Base-by-base conservation (phyloP, 2,888 invertebrate genomes). In the Laothoe populi region DNA sequence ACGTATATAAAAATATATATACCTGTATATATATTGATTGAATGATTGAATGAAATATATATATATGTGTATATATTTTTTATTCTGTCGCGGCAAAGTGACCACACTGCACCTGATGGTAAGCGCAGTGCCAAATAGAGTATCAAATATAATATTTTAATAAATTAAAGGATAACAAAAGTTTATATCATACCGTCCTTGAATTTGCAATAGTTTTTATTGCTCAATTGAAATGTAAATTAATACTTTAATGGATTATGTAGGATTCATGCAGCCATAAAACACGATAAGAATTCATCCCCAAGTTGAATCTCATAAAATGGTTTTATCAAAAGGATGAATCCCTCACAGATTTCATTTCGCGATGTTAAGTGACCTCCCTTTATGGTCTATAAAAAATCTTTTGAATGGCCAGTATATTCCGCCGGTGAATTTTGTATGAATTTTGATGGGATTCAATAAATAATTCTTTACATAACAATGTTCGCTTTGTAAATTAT, bases 321-420 rank as follows among this genome's bases (percentile, higher is more conserved):
- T 23, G 62, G 45, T 48, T 62, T 61, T 45, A 59, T 59, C 59
- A 59, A 31, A 59, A 45, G 59, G 45, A 45, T 45, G 26, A 16
- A 19, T 4, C 31, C 59, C 42, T 26, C 45, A 11, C 26, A 53
- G 48, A 35, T 57, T 48, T 58, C 62, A 62, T 62, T 62, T 24
- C 77, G 74, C 77, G 78, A 86, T 83, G 86, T 84, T 86, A 86
- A 84, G 80, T 86, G 79, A 82, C 79, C 78, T 70, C 70, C 38
- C 75, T 88, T 90, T 89, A 89, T 86, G 79, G 79, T 59, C 70
- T 69, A 84, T 90, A 88, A 87, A 90, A 76, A 79, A 80, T 78
- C 79, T 82, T 84, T 82, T 80, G 80, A 81, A 81, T 81, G 71
- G 58, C 38, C 73, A 64, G 65, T 68, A 70, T 66, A 64, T 60